Base-by-base conservation (phyloP, 2,797 vertebrate genomes). In the Menidia menidia region DNA sequence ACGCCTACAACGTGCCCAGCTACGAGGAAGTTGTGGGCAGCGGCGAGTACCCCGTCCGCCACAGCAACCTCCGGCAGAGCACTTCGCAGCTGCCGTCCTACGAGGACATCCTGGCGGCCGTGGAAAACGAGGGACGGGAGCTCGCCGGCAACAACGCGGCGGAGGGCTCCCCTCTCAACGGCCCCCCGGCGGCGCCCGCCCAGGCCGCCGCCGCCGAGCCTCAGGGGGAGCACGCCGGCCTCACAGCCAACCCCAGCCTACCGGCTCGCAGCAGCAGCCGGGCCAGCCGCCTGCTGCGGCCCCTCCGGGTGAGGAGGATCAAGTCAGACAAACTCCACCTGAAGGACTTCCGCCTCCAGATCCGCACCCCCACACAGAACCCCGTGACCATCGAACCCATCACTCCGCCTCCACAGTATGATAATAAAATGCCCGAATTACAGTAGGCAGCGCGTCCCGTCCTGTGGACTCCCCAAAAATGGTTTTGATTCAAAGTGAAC, bases 241-340 rank as follows among this genome's bases (percentile, higher is more conserved):
- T 78, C 0, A 1, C 51, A 0, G 3, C 83, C 19, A 10, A 86
- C 54, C 1, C 57, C 78, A 76, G 82, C 3, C 68, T 75, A 0
- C 93, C 94, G 0, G 11, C 88, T 31, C 92, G 95, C 30, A 95
- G 93, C 72, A 71, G 71, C 83, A 96, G 96, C 10, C 94, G 94
- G 31, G 87, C 95, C 60, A 95, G 95, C 85, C 96, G 95, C 39
- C 89, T 93, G 47, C 93, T 98, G 61, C 94, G 95, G 52, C 97
- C 98, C 0, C 94, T 97, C 6, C 94, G 94, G 56, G 94, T 98
- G 4, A 94, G 97, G n/a, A 94, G 98, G 81, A 97, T 99, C 88
- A 97, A 97, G 82, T 99, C 97, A 0, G 98, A 99, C 84, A 99
- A 98, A 85, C 94, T 98, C 39, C 97, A 98, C 87, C 87, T 96